Conservation (phyloP, 2,113 vertebrate genomes). For the Morone saxatilis region DNA sequence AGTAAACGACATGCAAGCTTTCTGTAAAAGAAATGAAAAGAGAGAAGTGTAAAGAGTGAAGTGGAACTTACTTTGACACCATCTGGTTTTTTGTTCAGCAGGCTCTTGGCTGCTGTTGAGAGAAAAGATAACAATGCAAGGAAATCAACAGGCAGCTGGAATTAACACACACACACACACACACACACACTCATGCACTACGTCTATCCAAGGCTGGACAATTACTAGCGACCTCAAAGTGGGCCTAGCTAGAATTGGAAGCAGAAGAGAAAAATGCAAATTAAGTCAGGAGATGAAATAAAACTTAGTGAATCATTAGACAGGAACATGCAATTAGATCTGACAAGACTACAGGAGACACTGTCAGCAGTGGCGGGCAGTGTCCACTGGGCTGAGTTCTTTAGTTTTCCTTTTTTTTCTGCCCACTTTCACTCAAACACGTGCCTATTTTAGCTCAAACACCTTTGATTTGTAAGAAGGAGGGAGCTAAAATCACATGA, state of each 20-base stretch:
- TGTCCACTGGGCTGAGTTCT: background rate
- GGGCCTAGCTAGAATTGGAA: slow-evolving; percentile 30
- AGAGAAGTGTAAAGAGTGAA: background rate
- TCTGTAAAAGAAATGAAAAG: background rate
- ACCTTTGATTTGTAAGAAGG: background rate
- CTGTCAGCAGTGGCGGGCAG: background rate
- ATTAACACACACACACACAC: background rate
- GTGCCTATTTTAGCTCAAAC: background rate
- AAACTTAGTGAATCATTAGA: slow-evolving; percentile 44
- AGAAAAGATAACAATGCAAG: slow-evolving; percentile 56
- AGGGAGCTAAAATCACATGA: background rate
- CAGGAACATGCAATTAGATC: slow-evolving; percentile 42
- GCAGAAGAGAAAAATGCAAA: slow-evolving; percentile 55
- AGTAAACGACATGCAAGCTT: too few species aligned
- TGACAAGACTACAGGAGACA: background rate
- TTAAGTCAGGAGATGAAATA: slow-evolving; percentile 28
- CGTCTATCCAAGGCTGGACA: slow-evolving; percentile 23
- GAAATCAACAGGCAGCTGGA: slow-evolving; percentile 46
- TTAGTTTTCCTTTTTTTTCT: slow-evolving; percentile 1
- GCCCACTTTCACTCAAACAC: background rate
- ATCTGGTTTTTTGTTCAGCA: slow-evolving; percentile 94
- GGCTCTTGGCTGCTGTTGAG: slow-evolving; percentile 92
- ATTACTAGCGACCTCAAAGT: slow-evolving; percentile 33
- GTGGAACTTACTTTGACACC: slow-evolving; percentile 93
- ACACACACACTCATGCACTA: background rate